Conservation (phyloP, 2,888 invertebrate species). For the Ernsta delagoae region DNA sequence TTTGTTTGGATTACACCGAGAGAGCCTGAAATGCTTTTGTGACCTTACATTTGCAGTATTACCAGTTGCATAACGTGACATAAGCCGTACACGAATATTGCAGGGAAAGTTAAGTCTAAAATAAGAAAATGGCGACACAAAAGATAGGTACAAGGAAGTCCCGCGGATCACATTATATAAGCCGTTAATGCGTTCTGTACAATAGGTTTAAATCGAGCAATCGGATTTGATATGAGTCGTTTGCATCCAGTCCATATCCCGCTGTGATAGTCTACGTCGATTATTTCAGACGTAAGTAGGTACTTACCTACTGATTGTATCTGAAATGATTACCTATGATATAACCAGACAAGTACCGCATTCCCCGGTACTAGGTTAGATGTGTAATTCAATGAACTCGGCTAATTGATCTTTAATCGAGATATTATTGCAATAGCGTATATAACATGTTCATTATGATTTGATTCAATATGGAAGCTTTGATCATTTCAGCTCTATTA, state of each 20-base stretch:
- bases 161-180: conserved; percentile 45
- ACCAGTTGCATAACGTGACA: conserved; percentile 26
- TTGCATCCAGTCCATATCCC: conserved; percentile 26
- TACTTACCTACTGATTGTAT: conserved; percentile 30
- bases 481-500: background rate
- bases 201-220: conserved; percentile 38
- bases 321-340: conserved; percentile 21
- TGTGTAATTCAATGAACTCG: conserved; percentile 21
- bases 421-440: background rate
- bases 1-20: conserved; percentile 20
- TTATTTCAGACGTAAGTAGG: conserved; percentile 22
- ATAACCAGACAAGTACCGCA: conserved; percentile 25
- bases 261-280: conserved; percentile 36
- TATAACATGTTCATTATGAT: background rate
- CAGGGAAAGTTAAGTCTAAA: conserved; percentile 42
- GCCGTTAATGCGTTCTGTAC: conserved; percentile 44
- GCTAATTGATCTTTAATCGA: conserved; percentile 13
- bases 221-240: conserved; percentile 31
- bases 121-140: conserved; percentile 36
- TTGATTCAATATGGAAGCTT: background rate
- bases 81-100: conserved; percentile 24
- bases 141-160: conserved; percentile 34
- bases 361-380: conserved; percentile 24
- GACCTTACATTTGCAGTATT: conserved; percentile 18
- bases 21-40: conserved; percentile 14